phyloP scores from a whole-genome alignment of 2,888 invertebrate species.

The Exephanes ischioxanthus region DNA sequence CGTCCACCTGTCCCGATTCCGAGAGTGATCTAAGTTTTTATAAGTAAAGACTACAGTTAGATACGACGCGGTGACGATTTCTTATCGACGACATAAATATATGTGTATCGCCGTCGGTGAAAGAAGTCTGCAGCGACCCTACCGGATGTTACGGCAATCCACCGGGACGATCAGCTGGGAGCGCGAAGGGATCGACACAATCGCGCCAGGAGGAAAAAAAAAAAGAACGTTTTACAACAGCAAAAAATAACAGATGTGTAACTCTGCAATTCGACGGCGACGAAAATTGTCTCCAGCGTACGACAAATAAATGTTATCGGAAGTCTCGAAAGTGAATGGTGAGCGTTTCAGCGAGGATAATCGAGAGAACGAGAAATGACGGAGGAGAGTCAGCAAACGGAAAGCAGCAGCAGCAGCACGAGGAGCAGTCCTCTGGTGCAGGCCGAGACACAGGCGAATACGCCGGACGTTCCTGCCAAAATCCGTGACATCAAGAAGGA shows the following conservation, averaged over 20 bases:
- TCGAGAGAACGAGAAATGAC: conserved; percentile 84
- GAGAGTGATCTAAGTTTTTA: neutral
- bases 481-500: conserved; percentile 87
- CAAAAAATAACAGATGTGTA: conserved; percentile 1
- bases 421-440: conserved; percentile 78
- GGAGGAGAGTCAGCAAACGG: conserved; percentile 85
- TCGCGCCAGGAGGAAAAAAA: neutral
- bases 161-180: conserved; percentile 30
- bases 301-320: conserved; percentile 14
- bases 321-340: neutral
- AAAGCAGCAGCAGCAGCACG: conserved; percentile 69
- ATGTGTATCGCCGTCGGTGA: neutral
- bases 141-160: conserved; percentile 15
- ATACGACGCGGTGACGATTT: neutral
- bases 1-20: neutral
- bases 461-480: conserved; percentile 84
- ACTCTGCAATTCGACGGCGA: neutral
- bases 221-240: conserved; percentile 10
- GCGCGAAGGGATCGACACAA: conserved; percentile 6
- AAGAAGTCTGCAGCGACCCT: conserved; percentile 20
- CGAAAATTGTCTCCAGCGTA: conserved; percentile 6
- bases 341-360: neutral
- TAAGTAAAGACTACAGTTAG: neutral
- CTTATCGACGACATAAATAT: too few relatives aligned
- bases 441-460: conserved; percentile 79